Percentiles rank a stretch among this genome's conserved stretches.
Conservation (phyloP, 53 echinoderm and acorn worm genomes). For the Apostichopus leukothele region DNA sequence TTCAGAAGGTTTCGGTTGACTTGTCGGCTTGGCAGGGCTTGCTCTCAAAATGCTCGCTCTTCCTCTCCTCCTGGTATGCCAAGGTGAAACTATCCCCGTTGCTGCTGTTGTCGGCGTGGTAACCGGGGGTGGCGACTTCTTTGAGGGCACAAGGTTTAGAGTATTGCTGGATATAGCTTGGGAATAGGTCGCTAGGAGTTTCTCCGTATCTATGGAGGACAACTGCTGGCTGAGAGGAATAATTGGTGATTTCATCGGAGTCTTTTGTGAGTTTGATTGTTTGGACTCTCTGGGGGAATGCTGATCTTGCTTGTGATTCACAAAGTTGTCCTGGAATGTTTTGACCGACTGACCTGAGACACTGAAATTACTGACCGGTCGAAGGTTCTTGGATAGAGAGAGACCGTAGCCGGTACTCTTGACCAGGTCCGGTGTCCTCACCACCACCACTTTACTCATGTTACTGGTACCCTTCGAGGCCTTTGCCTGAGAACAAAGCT, state of each 20-base stretch:
- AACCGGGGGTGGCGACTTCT: not conserved
- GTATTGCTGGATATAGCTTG: not conserved
- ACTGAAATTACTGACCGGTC: conserved; percentile 20
- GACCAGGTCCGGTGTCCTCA: conserved; percentile 47
- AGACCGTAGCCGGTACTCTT: conserved; percentile 35
- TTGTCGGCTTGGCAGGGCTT: not conserved
- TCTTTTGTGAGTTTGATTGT: not conserved
- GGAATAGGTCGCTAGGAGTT: not conserved
- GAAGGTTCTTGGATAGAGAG: conserved; percentile 2
- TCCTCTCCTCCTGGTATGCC: not conserved
- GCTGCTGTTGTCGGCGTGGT: not conserved
- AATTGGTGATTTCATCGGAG: not conserved
- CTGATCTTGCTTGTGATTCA: not conserved
- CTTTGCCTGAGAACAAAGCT: conserved; percentile 19
- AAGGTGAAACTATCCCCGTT: not conserved
- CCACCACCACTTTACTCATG: conserved; percentile 33
- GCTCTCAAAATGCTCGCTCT: not conserved
- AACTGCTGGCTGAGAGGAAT: not conserved
- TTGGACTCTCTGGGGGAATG: too few relatives aligned
- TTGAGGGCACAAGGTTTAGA: not conserved
- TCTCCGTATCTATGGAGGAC: not conserved
- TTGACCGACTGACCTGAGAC: conserved; percentile 1
- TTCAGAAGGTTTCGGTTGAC: not conserved
- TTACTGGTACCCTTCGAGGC: not conserved
- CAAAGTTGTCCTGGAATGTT: conserved; percentile 41